Evolutionary conservation across 1,140 invertebrate genomes (phyloP).

Genomic region (Bombus fervidus): DNA sequence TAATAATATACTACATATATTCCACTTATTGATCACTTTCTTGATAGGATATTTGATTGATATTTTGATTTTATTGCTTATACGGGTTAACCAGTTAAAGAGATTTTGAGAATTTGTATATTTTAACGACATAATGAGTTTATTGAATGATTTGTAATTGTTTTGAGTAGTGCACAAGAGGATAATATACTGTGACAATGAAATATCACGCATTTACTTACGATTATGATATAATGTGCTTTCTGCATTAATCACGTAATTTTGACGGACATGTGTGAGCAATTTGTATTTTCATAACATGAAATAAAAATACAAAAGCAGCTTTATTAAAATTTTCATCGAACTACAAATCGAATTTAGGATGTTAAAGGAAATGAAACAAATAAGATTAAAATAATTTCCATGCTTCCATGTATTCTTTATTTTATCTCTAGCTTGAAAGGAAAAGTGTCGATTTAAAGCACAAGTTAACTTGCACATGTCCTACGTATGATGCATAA

Average conservation of each 20-base stretch:
- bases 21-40: background rate
- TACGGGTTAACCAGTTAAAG: background rate
- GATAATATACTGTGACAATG: background rate
- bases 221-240: background rate
- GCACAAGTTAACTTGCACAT: background rate
- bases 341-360: background rate
- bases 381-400: background rate
- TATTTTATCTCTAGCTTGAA: background rate
- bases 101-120: background rate
- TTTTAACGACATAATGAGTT: background rate
- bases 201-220: conserved; percentile 12
- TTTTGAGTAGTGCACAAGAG: background rate
- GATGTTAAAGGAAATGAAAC: background rate
- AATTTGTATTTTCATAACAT: background rate
- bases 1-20: background rate
- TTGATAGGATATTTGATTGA: background rate
- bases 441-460: background rate
- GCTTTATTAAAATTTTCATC: background rate
- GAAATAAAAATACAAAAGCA: background rate
- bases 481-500: conserved; percentile 3
- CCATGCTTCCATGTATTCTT: background rate
- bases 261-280: conserved; percentile 1
- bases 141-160: background rate
- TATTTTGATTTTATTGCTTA: background rate
- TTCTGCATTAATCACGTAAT: background rate